Conservation (phyloP, 2,888 invertebrate genomes). For the Schizaphis graminum region DNA sequence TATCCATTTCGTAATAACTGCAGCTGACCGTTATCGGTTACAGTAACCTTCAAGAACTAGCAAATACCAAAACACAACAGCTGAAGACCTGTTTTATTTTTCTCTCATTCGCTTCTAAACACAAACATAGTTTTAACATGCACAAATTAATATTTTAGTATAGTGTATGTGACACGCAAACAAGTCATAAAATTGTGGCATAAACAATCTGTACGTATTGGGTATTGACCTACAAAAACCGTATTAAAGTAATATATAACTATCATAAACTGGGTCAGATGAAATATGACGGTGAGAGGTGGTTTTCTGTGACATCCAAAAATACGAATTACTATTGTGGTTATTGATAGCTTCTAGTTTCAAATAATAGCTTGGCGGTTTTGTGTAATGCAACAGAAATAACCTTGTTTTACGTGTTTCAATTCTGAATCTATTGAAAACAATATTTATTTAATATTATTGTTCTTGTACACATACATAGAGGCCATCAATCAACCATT, state of each 20-base stretch:
- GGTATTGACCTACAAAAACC: constrained; percentile 4
- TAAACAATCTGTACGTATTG: background rate
- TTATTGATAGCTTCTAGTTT: constrained; percentile 38
- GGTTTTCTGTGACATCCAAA: constrained; percentile 24
- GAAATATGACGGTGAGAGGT: background rate
- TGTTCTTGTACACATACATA: background rate
- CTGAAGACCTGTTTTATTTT: background rate
- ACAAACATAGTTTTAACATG: background rate
- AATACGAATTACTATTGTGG: constrained; percentile 27
- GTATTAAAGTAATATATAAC: background rate
- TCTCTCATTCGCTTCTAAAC: background rate
- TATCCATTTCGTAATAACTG: background rate
- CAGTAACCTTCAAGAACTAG: background rate
- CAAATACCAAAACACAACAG: background rate
- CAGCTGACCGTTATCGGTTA: background rate
- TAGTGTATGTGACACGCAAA: background rate
- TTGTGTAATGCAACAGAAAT: constrained; percentile 12
- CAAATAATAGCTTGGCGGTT: constrained; percentile 23
- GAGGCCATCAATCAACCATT: background rate
- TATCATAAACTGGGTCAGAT: background rate
- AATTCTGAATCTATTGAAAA: background rate
- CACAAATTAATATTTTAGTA: background rate
- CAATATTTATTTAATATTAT: background rate
- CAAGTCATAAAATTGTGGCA: background rate
- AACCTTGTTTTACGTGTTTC: background rate